Conservation (phyloP, 2,888 invertebrate genomes). For the Dorcus hopei region DNA sequence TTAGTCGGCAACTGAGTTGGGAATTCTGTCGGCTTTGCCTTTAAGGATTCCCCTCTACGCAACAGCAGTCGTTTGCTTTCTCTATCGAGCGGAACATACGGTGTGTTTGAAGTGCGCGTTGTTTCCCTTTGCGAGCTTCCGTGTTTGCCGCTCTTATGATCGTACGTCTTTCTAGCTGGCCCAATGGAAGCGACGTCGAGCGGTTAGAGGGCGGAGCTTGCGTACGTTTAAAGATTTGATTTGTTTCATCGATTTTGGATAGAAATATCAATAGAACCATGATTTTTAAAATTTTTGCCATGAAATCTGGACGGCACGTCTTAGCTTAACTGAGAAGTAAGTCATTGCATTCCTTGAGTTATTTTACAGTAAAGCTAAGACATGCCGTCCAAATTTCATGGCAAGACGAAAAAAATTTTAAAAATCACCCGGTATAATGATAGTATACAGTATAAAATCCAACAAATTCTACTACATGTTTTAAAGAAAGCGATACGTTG, state of each 20-base stretch:
- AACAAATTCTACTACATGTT: too few relatives aligned
- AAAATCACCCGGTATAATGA: too few relatives aligned
- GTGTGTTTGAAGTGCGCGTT: background rate
- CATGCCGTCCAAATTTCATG: too few relatives aligned
- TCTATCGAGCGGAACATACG: background rate
- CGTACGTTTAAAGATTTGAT: constrained; percentile 13
- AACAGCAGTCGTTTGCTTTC: background rate
- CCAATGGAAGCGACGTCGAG: constrained; percentile 15
- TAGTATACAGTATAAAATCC: too few relatives aligned
- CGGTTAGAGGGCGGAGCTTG: constrained; percentile 19
- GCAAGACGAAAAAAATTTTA: too few relatives aligned
- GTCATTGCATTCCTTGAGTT: too few relatives aligned
- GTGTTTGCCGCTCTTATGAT: constrained; percentile 10
- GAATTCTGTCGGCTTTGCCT: constrained; percentile 7
- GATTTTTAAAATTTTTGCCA: too few relatives aligned
- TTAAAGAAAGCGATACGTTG: too few relatives aligned
- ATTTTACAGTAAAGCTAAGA: too few relatives aligned
- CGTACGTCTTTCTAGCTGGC: constrained; percentile 5
- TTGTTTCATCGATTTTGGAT: constrained; percentile 22
- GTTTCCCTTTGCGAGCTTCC: background rate
- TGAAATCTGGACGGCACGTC: too few relatives aligned
- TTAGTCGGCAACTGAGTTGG: constrained; percentile 12
- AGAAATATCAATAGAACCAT: too few relatives aligned
- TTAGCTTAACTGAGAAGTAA: too few relatives aligned
- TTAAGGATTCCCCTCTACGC: constrained; percentile 10